phyloP scores from a whole-genome alignment of 1,140 invertebrate genomes.

The Lucilia sericata region DNA sequence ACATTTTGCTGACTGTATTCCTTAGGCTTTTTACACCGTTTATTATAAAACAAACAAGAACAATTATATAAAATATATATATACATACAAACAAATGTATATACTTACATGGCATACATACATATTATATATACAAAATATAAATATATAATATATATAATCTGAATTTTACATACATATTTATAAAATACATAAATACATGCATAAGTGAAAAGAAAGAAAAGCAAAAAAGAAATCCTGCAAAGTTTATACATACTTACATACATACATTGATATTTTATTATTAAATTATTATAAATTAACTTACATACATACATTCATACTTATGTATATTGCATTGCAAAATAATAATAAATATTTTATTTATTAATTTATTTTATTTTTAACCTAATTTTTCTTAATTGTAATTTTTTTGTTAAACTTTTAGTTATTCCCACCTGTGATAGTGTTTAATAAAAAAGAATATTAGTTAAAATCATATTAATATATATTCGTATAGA shows the following conservation, averaged over 20 bases:
- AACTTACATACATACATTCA: not conserved
- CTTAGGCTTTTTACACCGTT: conserved; percentile 46
- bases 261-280: not conserved
- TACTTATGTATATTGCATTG: too few relatives aligned
- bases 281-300: conserved; percentile 12
- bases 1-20: conserved; percentile 46
- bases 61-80: conserved; percentile 34
- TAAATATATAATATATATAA: too few relatives aligned
- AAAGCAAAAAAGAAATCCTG: conserved; percentile 1
- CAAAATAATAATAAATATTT: not conserved
- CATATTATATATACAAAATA: not conserved
- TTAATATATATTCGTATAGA: not conserved
- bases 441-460: conserved; percentile 22
- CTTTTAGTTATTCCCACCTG: conserved; percentile 39
- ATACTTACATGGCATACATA: not conserved
- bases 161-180: conserved; percentile 35
- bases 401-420: not conserved
- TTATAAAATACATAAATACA: too few relatives aligned
- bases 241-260: conserved; percentile 19
- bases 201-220: not conserved
- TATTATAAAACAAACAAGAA: conserved; percentile 41
- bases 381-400: not conserved
- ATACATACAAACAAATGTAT: conserved; percentile 15
- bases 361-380: not conserved
- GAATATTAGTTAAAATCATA: not conserved